Base-by-base conservation (phyloP, 2,888 invertebrate genomes). In the Chrysopilus asiliformis region DNA sequence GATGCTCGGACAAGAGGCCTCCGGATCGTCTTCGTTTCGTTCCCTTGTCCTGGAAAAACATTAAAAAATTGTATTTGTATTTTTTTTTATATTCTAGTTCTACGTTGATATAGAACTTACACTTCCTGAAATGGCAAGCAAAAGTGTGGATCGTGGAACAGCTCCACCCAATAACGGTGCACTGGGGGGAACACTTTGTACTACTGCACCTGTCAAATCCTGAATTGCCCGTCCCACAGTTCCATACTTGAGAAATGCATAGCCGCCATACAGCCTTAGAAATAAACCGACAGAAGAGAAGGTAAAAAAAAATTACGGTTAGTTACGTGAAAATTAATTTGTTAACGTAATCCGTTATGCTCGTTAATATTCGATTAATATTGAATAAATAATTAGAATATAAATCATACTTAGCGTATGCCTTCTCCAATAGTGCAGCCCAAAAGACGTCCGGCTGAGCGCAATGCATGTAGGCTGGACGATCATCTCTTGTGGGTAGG, bases 391-490 rank as follows among this genome's bases (percentile, higher is more conserved):
- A n/a, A 13, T 27, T n/a, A n/a, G n/a, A n/a, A n/a, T n/a, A n/a
- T n/a, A n/a, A 7, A 27, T 53, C 68, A 65, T 60, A 80, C 80
- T 83, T 83, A 44, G 82, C 82, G 58, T 82, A 83, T 8, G 82
- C 83, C 62, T 83, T 83, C 60, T 84, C 84, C 29, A 84, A 61
- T 32, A 84, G 66, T 15, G 82, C 75, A 27, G 78, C 72, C 76
- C 83, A 83, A 67, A 80, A 83, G 60, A 84, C 81, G 10, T 48
- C 48, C 10, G 44, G 39, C 29, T 48, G 48, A 9, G 45, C 43
- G 49, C 72, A 74, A 45, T 71, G 71, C 36, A 74, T 66, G 50
- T 70, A 72, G 34, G 78, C 66, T 16, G 77, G 67, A 37, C 74
- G 65, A 32, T 75, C 74, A 50, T 72, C 72, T 54, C 73, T 71